Evolutionary conservation across 2,113 vertebrate genomes (phyloP).

Genomic region (Anhinga anhinga): DNA sequence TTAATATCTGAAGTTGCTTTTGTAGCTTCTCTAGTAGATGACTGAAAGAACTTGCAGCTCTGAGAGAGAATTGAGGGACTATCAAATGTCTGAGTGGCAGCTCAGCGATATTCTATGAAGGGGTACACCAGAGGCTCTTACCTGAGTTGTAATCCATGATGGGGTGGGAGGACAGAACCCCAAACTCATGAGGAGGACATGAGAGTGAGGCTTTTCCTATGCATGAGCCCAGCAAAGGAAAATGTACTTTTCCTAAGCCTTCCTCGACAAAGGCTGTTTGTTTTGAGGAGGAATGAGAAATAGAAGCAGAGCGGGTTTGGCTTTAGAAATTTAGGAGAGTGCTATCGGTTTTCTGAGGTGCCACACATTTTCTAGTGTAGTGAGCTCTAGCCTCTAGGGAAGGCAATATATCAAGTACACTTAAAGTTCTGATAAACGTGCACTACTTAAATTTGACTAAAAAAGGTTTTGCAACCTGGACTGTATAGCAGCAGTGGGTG

Average conservation of each 20-base stretch:
- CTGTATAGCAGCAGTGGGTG: background rate
- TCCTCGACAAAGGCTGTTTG: background rate
- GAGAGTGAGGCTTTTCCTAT: background rate
- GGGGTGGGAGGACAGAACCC: background rate
- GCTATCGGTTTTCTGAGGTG: background rate
- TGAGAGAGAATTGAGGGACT: background rate
- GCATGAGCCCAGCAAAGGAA: background rate
- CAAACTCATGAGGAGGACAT: background rate
- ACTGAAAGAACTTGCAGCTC: background rate
- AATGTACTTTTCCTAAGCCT: background rate
- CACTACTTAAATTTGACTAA: background rate
- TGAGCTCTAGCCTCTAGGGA: background rate
- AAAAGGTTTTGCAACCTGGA: background rate
- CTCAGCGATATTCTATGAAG: background rate
- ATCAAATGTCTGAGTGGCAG: background rate
- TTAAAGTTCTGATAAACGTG: background rate
- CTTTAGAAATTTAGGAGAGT: background rate
- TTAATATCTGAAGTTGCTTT: background rate
- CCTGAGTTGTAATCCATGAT: accelerated
- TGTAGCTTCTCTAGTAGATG: background rate
- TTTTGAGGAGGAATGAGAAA: background rate
- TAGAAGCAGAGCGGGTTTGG: background rate
- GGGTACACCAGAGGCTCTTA: background rate
- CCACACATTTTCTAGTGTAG: accelerated
- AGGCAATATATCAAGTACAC: background rate